Percentiles rank a stretch among this genome's conserved stretches.
These are phyloP conservation scores for Polypedilum pembai DNA, from an alignment of 1,140 invertebrate species.

Conservation along the genomic window DNA sequence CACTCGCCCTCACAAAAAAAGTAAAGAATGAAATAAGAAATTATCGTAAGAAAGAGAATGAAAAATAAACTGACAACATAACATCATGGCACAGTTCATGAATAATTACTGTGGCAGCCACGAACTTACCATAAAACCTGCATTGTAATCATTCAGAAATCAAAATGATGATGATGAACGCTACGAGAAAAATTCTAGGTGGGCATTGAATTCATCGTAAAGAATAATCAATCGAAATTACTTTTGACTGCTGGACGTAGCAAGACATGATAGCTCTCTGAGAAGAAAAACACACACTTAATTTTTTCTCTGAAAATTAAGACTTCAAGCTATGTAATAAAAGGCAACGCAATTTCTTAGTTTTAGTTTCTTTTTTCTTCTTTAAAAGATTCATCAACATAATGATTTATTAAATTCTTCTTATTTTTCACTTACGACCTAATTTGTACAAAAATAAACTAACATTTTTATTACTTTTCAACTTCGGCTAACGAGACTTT, in stretches of 20 bases:
- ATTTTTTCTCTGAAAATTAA: background rate
- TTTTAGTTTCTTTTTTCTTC: background rate
- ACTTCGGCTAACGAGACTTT: background rate
- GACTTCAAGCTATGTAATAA: background rate
- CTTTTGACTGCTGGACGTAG: background rate
- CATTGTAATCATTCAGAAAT: conserved; percentile 19
- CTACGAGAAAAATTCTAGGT: background rate
- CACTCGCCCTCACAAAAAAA: background rate
- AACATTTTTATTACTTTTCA: background rate
- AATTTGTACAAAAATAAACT: conserved; percentile 4
- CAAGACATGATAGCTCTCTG: background rate
- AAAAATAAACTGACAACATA: conserved; percentile 7
- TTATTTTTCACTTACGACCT: background rate
- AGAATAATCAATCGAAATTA: conserved; percentile 7
- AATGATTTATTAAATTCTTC: conserved; percentile 20
- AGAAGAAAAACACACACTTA: background rate
- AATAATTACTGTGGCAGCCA: conserved; percentile 16
- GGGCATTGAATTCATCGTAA: background rate
- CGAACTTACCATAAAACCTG: conserved; percentile 1
- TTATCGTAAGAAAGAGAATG: background rate
- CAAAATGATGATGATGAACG: conserved; percentile 17
- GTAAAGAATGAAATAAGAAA: background rate
- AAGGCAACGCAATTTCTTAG: background rate
- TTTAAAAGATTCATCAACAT: background rate
- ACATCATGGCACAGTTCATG: conserved; percentile 14